Base-by-base conservation (phyloP, 2,888 invertebrate genomes). In the Eupithecia abbreviata region DNA sequence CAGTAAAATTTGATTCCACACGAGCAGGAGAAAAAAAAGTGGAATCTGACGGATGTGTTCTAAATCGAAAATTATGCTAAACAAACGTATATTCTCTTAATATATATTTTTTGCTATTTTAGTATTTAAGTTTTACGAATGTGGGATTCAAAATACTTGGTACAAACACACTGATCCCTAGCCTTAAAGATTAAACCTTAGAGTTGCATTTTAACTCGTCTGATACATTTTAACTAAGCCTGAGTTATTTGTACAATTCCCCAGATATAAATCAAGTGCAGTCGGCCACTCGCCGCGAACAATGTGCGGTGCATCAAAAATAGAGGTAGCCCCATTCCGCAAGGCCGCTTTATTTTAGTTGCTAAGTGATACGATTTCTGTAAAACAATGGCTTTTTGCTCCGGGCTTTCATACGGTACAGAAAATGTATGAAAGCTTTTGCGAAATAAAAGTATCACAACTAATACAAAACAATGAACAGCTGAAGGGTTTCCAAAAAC, bases 301-400 rank as follows among this genome's bases (percentile, higher is more conserved):
- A 86, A 84, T 82, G 74, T 74, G 81, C 73, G 80, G 82, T 86
- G 87, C 88, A 89, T 84, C 89, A 82, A 87, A 90, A 90, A 90
- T 90, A 90, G 71, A 82, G 84, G 83, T 85, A 87, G 84, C 87
- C 86, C 85, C 85, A 85, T 84, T 88, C 81, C 81, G 78, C 85
- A 87, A 88, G 86, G 87, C 88, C 87, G 79, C 83, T 84, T 84
- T 86, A 85, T 88, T 88, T 88, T 81, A 84, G 85, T 82, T 82
- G 85, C 78, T 83, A 85, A 82, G 75, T 79, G 84, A 84, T 81
- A 81, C 45, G 76, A 73, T 55, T 75, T 58, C 73, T 68, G 72
- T 76, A 77, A 78, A 75, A 79, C 55, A 73, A 77, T 62, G 15
- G 66, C 51, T 51, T 41, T 65, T 65, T 41, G 41, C 65, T 65